Evolutionary conservation across 2,888 invertebrate genomes (phyloP).

Genomic region (Pristionchus fissidentatus): DNA sequence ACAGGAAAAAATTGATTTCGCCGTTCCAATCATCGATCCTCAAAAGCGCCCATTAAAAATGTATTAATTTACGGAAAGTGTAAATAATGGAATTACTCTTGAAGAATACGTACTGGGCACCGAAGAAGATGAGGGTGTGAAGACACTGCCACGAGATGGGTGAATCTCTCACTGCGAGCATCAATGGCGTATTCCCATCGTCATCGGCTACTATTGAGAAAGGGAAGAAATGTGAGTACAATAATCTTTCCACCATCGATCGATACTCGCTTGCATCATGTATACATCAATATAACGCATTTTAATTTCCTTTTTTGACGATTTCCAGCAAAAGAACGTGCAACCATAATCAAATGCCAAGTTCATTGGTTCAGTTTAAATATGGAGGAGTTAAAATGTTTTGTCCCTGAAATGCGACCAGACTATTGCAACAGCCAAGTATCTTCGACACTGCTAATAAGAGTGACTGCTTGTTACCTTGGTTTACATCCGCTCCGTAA

Average conservation of each 20-base stretch:
- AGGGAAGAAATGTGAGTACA: too few relatives aligned
- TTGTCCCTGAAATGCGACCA: too few relatives aligned
- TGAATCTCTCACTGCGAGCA: constrained; percentile 80
- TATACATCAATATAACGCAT: not conserved
- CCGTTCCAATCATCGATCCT: not conserved
- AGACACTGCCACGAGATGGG: constrained; percentile 79
- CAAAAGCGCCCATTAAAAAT: not conserved
- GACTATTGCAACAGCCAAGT: too few relatives aligned
- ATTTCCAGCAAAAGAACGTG: not conserved
- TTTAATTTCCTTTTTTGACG: not conserved
- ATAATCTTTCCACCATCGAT: not conserved
- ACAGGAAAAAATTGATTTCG: not conserved
- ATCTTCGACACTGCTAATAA: too few relatives aligned
- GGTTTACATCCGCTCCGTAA: constrained; percentile 79
- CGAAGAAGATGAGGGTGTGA: constrained; percentile 73
- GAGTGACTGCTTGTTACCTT: too few relatives aligned
- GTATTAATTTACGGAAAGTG: not conserved
- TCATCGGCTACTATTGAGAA: constrained; percentile 76
- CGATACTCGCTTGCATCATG: not conserved
- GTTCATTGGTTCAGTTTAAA: too few relatives aligned
- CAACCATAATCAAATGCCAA: too few relatives aligned
- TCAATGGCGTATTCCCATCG: constrained; percentile 80
- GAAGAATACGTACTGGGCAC: constrained; percentile 64
- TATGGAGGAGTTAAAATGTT: too few relatives aligned
- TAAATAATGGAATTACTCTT: not conserved